Conservation (phyloP, 2,113 vertebrate species). For the Kryptolebias marmoratus region DNA sequence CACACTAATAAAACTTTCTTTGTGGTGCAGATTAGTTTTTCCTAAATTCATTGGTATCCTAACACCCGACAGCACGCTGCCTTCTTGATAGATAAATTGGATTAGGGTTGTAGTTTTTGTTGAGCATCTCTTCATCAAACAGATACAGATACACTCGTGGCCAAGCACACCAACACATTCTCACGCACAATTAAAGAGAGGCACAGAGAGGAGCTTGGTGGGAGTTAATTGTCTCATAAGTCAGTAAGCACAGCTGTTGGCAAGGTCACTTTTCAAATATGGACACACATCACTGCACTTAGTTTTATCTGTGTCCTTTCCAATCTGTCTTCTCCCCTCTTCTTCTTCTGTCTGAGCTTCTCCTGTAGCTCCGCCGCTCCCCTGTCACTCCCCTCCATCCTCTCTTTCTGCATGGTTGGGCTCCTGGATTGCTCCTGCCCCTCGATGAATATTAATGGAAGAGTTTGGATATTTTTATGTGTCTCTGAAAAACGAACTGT, state of each 20-base stretch:
- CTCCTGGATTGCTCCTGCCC: conserved; percentile 57
- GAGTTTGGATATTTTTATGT: conserved; percentile 68
- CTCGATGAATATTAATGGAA: conserved; percentile 79
- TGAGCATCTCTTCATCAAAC: no score
- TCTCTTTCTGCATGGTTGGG: conserved; percentile 70
- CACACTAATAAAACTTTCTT: neutral
- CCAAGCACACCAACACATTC: neutral
- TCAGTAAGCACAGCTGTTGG: conserved; percentile 80
- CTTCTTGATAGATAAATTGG: conserved; percentile 46
- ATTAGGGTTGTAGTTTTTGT: conserved; percentile 36
- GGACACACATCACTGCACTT: conserved; percentile 5
- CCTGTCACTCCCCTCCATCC: conserved; percentile 34
- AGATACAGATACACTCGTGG: conserved; percentile 35
- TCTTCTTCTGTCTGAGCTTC: conserved; percentile 23
- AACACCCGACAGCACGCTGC: neutral
- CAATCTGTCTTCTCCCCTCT: conserved; percentile 15
- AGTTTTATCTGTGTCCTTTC: conserved; percentile 42
- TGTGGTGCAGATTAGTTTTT: neutral
- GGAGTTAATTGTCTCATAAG: conserved; percentile 81
- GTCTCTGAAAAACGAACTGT: conserved; percentile 64
- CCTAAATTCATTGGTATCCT: neutral
- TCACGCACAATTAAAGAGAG: conserved; percentile 63
- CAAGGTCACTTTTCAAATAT: conserved; percentile 81
- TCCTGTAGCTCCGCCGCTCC: conserved; percentile 56
- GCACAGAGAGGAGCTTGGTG: conserved; percentile 58